Evolutionary conservation across 2,797 vertebrate genomes (phyloP).

Genomic region (Schizopygopsis malacanthus): DNA sequence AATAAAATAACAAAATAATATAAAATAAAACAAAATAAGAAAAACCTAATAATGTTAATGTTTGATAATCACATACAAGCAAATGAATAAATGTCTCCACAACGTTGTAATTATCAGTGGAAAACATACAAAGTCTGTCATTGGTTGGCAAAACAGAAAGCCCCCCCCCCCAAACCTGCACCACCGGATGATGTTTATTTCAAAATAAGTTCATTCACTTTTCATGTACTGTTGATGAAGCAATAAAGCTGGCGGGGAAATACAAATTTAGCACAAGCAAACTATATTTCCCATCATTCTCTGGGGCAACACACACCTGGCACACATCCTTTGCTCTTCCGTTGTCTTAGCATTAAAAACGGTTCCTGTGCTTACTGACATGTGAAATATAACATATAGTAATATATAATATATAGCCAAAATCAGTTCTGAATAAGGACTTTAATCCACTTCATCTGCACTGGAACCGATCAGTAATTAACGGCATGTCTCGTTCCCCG

Average conservation of each 20-base stretch:
- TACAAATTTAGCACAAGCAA: neutral
- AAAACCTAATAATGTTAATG: too few species aligned
- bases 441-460: neutral
- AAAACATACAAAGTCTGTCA: neutral
- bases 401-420: too few species aligned
- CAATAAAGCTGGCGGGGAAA: neutral
- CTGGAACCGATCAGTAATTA: neutral
- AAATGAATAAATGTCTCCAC: neutral
- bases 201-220: neutral
- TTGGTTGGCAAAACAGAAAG: neutral
- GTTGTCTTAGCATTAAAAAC: neutral
- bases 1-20: neutral
- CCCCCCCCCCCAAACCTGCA: neutral
- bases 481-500: neutral
- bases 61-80: too few species aligned
- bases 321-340: neutral
- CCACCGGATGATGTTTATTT: neutral
- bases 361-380: neutral
- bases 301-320: neutral
- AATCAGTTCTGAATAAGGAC: neutral
- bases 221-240: neutral
- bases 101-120: too few species aligned
- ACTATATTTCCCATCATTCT: slow-evolving; percentile 12
- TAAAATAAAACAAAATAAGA: too few species aligned
- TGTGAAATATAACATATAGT: neutral